phyloP scores from a whole-genome alignment of 2,113 vertebrate species.

The Protobothrops flavoviridis region DNA sequence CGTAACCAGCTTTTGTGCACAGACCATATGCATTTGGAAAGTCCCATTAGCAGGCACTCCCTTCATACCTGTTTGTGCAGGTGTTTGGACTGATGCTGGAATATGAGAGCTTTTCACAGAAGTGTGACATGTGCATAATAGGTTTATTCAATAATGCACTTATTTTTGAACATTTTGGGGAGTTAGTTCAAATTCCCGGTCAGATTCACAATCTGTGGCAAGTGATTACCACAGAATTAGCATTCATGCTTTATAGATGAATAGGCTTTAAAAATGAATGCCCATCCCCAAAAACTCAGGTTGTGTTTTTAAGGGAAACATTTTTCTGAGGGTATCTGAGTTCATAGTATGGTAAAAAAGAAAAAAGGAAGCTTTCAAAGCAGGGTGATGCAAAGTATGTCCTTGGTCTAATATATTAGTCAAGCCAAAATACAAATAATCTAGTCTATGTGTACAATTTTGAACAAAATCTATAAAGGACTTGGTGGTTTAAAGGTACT shows the following conservation, averaged over 20 bases:
- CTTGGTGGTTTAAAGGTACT: not conserved
- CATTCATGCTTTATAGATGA: not conserved
- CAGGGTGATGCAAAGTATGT: not conserved
- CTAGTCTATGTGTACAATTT: not conserved
- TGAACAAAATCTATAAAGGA: not conserved
- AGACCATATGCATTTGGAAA: not conserved
- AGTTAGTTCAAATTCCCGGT: not conserved
- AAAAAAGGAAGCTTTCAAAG: not conserved
- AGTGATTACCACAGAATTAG: not conserved
- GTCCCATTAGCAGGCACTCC: not conserved
- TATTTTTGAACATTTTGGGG: not conserved
- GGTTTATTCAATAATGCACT: not conserved
- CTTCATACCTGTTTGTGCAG: not conserved
- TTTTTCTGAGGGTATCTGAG: not conserved
- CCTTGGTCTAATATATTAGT: too few species aligned
- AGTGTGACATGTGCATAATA: not conserved
- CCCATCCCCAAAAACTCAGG: not conserved
- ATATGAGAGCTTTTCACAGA: not conserved
- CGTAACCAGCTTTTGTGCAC: not conserved
- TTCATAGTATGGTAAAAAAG: not conserved
- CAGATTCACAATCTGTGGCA: not conserved
- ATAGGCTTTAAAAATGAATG: not conserved
- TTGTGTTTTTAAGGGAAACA: not conserved
- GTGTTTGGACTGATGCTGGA: not conserved
- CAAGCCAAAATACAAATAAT: not conserved